Evolutionary conservation across 2,113 vertebrate species (phyloP).

Genomic region (Barbus barbus): DNA sequence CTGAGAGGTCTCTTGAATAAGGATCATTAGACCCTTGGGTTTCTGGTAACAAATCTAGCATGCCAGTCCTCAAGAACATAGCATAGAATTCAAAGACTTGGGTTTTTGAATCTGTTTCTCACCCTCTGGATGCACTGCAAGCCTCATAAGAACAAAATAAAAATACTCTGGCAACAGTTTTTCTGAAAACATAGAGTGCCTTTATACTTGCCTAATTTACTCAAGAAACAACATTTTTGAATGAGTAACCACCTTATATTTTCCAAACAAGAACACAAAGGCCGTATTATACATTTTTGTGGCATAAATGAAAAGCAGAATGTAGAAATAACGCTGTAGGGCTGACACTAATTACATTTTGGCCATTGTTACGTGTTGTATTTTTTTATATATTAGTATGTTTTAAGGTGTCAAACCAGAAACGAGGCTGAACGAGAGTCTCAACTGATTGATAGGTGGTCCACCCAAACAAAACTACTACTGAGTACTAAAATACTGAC

Average conservation of each 20-base stretch:
- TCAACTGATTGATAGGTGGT: background rate
- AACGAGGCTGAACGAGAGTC: no score
- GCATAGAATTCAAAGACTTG: background rate
- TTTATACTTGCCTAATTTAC: background rate
- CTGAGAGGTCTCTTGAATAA: background rate
- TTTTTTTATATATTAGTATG: no score
- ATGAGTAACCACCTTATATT: background rate
- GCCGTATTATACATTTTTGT: background rate
- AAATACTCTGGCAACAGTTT: background rate
- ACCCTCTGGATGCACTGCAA: background rate
- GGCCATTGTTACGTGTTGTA: background rate
- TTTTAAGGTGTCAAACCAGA: no score
- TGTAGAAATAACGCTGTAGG: background rate
- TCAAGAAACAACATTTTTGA: background rate
- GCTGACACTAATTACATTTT: background rate
- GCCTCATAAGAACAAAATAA: background rate
- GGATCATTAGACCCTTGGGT: background rate
- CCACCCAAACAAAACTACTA: background rate
- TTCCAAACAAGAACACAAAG: background rate
- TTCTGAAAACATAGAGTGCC: background rate
- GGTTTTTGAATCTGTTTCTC: background rate
- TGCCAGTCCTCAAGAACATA: background rate
- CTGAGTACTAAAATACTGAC: no score
- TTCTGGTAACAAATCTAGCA: conserved; percentile 4
- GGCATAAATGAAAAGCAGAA: background rate